Evolutionary conservation across 2,888 invertebrate species (phyloP).

Genomic region (Dexiosoma caninum): DNA sequence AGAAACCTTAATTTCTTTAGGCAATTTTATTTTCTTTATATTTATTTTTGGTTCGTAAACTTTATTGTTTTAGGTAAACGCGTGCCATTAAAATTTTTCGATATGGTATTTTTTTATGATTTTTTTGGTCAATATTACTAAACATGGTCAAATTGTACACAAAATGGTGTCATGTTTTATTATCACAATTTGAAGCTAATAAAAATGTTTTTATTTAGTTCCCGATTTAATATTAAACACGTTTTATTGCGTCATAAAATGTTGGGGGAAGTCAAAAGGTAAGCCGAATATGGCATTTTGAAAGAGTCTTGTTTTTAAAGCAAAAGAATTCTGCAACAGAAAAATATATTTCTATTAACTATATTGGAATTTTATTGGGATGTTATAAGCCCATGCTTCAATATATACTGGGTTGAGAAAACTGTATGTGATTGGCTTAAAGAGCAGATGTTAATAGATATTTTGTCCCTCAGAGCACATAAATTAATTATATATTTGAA

Average conservation of each 20-base stretch:
- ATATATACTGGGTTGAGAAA: too few relatives aligned
- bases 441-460: too few relatives aligned
- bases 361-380: too few relatives aligned
- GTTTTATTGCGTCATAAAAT: constrained; percentile 19
- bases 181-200: constrained; percentile 54
- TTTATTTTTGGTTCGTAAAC: constrained; percentile 40
- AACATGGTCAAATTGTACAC: constrained; percentile 44
- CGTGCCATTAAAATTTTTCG: constrained; percentile 48
- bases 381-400: too few relatives aligned
- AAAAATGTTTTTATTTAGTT: constrained; percentile 53
- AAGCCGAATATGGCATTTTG: background rate
- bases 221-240: constrained; percentile 33
- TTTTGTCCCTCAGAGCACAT: too few relatives aligned
- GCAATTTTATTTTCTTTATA: constrained; percentile 51
- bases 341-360: too few relatives aligned
- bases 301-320: too few relatives aligned
- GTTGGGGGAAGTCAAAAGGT: background rate
- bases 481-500: too few relatives aligned
- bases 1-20: constrained; percentile 16
- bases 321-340: too few relatives aligned
- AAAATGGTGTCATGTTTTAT: constrained; percentile 68
- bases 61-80: constrained; percentile 43
- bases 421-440: too few relatives aligned
- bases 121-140: constrained; percentile 58
- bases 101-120: constrained; percentile 54